Evolutionary conservation across 2,797 vertebrate species (phyloP), one percentile per base, ranked within the genome.

Genomic region (Fundulus diaphanus): DNA sequence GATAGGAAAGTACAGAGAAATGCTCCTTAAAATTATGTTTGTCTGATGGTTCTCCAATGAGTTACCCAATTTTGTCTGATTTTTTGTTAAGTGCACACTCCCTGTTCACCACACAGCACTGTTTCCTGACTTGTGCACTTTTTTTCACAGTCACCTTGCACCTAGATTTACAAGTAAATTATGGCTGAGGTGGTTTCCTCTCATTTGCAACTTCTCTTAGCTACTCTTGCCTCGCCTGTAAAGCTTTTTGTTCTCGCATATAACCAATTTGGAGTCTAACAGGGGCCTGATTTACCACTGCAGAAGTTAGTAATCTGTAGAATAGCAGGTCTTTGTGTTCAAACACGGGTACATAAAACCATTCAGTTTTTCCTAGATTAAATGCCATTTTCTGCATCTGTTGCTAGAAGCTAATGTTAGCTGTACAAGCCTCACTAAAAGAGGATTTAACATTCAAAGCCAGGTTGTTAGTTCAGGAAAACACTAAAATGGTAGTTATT

Each of bases 111-210:
- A 59, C 81, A 74, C 82, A 76, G 79, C 86, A 83, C 86, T 48
- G 33, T 83, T 78, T 83, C 71, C 74, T 75, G 86, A 83, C 89
- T 85, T 74, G 68, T 74, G 66, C 87, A 78, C 85, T 40, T 54
- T 69, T 66, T 76, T 66, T 63, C 70, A 76, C 57, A 46, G n/a
- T 81, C 82, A 80, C 86, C 82, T 76, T 74, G 49, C 68, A 81
- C 76, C 68, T 54, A 9, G 78, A 66, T 80, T 76, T 66, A 48
- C 48, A 35, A 84, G 73, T 77, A 79, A 82, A 86, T 84, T 79
- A 73, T 9, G 74, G 86, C 85, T 82, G 86, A 77, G 65, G 75
- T 82, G 76, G 79, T 89, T 89, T 89, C 89, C 88, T 90, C 79
- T 84, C 63, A 78, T 71, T 76, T 79, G 35, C 68, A 20, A 56